Base-by-base conservation (phyloP, 2,797 vertebrate species). In the Corythornis leucogaster region DNA sequence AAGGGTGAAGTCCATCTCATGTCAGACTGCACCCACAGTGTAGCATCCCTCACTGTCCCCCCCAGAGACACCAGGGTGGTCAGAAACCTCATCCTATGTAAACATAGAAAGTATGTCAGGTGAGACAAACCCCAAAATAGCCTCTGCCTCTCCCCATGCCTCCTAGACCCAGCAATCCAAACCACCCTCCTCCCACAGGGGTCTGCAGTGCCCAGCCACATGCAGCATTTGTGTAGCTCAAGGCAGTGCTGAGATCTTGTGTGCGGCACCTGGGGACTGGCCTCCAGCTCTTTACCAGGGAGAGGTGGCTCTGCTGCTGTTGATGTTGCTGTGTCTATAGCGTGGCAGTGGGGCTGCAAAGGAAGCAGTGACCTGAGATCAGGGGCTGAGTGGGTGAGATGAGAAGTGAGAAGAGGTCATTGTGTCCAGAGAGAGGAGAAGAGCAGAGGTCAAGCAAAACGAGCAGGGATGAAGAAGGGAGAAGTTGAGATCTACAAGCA, bases 151-250 rank as follows among this genome's bases (percentile, higher is more conserved):
- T 78, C 54, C 31, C 24, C 6, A 4, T 2, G 4, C 20, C 26
- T 74, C 54, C 51, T 26, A 50, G 58, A 26, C 12, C 8, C 33
- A 50, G 28, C 9, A 30, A 22, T 26, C 12, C 12, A 9, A 54
- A 12, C 5, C 50, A 38, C 4, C 5, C 8, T 35, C n/a, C 50
- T 53, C 54, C 20, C n/a, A 31, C 20, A 15, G 14, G 5, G 55
- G 31, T 24, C 55, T 0, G 1, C 19, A 31, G 70, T 9, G 30
- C 57, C 40, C 70, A 82, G 18, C 28, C 16, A 22, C 31, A 4
- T 0, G 0, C 16, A 17, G 24, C 5, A 1, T 8, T 33, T 1
- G 0, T 19, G 42, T 24, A 22, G 40, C 35, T 26, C 13, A 40
- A 40, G 69, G 26, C 15, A 68, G 30, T 40, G 7, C 40, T 2